Conservation (phyloP, 37 sponge, comb jelly and placozoan species). For the Lycopodina hypogea region DNA sequence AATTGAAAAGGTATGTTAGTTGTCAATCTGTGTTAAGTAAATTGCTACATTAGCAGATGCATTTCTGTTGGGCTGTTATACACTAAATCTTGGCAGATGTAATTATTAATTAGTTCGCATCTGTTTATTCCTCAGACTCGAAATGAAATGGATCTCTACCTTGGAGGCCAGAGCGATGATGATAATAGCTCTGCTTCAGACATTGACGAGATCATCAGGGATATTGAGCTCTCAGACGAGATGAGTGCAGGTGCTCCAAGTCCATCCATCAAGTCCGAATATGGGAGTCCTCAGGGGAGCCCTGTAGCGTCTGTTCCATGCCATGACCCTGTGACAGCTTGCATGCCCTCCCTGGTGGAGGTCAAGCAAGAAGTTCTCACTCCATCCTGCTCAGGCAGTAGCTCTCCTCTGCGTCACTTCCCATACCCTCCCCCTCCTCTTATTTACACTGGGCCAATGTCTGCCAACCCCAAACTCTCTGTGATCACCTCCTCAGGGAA, state of each 20-base stretch:
- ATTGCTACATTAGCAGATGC: not conserved
- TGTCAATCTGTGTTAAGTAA: not conserved
- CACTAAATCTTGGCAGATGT: no score
- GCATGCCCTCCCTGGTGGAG: constrained; percentile 18
- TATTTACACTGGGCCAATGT: not conserved
- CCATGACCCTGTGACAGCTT: not conserved
- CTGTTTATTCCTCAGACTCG: constrained; percentile 51
- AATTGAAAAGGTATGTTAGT: constrained; percentile 54
- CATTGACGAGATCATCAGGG: constrained; percentile 59
- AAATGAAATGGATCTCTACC: constrained; percentile 67
- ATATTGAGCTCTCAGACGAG: constrained; percentile 53
- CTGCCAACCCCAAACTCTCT: not conserved
- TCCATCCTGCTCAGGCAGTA: constrained; percentile 8
- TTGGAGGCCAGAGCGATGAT: constrained; percentile 54
- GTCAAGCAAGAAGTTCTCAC: constrained; percentile 42
- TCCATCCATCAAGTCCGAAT: constrained; percentile 45
- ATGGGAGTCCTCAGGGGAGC: not conserved
- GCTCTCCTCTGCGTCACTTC: constrained; percentile 43
- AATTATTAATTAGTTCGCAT: not conserved
- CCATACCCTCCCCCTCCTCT: constrained; percentile 34
- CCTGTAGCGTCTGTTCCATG: not conserved
- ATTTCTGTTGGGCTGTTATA: no score
- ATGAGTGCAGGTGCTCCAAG: constrained; percentile 13
- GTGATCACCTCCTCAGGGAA: not conserved
- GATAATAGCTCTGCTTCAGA: constrained; percentile 44